Base-by-base conservation (phyloP, 2,888 invertebrate species). In the Callinectes sapidus region DNA sequence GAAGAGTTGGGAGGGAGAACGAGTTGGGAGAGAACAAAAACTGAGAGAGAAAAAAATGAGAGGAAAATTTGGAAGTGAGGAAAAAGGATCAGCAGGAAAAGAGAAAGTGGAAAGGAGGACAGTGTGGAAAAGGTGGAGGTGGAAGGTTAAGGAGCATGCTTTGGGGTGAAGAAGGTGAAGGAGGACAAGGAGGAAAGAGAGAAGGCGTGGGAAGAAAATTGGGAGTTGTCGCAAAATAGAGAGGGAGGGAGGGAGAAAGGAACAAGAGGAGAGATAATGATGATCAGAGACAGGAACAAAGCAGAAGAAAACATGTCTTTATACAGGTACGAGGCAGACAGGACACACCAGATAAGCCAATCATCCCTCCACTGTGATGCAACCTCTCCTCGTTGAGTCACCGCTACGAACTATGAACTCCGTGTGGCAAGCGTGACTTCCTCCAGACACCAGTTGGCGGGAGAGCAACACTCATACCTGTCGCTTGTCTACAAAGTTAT, bases 391-490 rank as follows among this genome's bases (percentile, higher is more conserved):
- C 32, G 16, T 81, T 81, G 18, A 81, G 14, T 35, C 81, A 13
- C 35, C 2, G 32, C 35, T 18, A 81, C 81, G 81, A 81, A 81
- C 32, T 35, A 1, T 81, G 81, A 81, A 81, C 81, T 81, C 81
- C 87, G 87, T 54, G 55, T 28, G 35, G 42, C 13, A 87, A 87
- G 87, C 42, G 54, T 89, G 35, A 66, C 66, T 32, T 35, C 39
- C 32, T 61, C 18, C 66, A 8, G 39, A 66, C 66, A 89, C 32
- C 10, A 35, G 61, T 54, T 5, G 23, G 32, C 66, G n/a, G 23
- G 1, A 32, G 18, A 35, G 61, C 1, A 66, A 61, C 39, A 39
- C 32, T 61, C 16, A 1, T 81, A 32, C 71, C 35, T 14, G 81
- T 81, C 32, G 32, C 14, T 81, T 81, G 18, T 35, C 23, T n/a